Base-by-base conservation (phyloP, 2,888 invertebrate genomes). In the Cosmia trapezina region DNA sequence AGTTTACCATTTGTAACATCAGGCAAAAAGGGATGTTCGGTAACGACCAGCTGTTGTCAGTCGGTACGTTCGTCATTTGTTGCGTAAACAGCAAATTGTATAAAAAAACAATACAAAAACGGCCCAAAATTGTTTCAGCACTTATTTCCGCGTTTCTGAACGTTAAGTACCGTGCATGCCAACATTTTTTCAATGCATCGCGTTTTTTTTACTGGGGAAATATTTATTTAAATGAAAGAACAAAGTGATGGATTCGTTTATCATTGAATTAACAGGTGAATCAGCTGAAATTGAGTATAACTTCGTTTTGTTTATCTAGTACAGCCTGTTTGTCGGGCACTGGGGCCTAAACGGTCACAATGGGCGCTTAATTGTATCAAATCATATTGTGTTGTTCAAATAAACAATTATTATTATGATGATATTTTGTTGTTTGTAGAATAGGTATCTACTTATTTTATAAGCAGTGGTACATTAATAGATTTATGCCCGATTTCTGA, bases 1-100 rank as follows among this genome's bases (percentile, higher is more conserved):
- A 41, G 33, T 54, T 62, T 33, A 43, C 63, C 57, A 80, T 75
- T 75, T 53, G 59, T 64, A 75, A 63, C 76, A 59, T 75, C 66
- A 60, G 57, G 57, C 57, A 81, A 64, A 76, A 76, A 65, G 81
- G 51, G 43, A 59, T 49, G n/a, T 37, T 59, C 22, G 33, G 57
- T 81, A 75, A 80, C 63, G 81, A 81, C 51, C 76, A 81, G 57
- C 57, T 81, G 76, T 76, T 80, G 49, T 80, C 80, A 49, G 61
- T 28, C 33, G 47, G 76, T 63, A 45, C 43, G 43, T 22, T 37
- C 22, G 33, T 53, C 65, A 33, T 81, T 75, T 76, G 81, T 75
- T 75, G 28, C 22, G 41, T 59, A 53, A 71, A 74, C 59, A 60
- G 45, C n/a, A 62, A 76, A 64, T 75, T n/a, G 22, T 54, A 81